Conservation (phyloP, 2,797 vertebrate genomes). For the Intellagama lesueurii region DNA sequence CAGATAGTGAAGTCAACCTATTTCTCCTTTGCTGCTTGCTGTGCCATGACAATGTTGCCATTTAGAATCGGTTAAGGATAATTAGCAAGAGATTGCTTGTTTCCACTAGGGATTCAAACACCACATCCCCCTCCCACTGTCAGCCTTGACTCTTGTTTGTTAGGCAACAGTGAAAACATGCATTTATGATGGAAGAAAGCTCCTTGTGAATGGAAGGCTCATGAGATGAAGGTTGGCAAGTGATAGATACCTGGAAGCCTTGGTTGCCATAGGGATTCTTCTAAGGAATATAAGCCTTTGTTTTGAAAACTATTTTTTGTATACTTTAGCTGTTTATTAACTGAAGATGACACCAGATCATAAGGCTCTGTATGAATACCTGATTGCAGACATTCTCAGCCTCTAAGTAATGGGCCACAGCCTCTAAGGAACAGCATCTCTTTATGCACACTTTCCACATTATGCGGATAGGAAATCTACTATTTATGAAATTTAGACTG, state of each 20-base stretch:
- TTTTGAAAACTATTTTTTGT: background rate
- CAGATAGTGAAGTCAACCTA: slow-evolving; percentile 2
- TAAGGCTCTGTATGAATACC: background rate
- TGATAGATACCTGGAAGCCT: background rate
- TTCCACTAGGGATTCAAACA: slow-evolving; percentile 23
- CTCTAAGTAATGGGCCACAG: background rate
- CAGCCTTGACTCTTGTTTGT: slow-evolving; percentile 28
- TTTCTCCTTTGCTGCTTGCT: slow-evolving; percentile 6
- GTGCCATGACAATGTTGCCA: slow-evolving; percentile 28
- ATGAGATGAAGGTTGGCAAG: slow-evolving; percentile 6
- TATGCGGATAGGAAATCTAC: background rate
- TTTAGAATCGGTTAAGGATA: slow-evolving; percentile 34
- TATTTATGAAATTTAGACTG: background rate
- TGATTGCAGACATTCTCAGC: background rate
- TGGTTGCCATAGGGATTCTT: slow-evolving; percentile 18
- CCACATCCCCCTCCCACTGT: slow-evolving; percentile 13
- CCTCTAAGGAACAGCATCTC: background rate
- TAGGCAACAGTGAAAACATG: slow-evolving; percentile 13
- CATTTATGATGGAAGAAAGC: slow-evolving; percentile 12
- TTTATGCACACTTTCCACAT: background rate
- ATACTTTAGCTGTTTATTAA: background rate
- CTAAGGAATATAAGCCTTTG: background rate
- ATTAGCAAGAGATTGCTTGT: slow-evolving; percentile 39
- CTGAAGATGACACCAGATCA: background rate
- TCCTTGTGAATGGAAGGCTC: background rate